These are phyloP conservation scores for Lepidurus arcticus DNA, from an alignment of 1,140 invertebrate genomes.

Conservation along the genomic window DNA sequence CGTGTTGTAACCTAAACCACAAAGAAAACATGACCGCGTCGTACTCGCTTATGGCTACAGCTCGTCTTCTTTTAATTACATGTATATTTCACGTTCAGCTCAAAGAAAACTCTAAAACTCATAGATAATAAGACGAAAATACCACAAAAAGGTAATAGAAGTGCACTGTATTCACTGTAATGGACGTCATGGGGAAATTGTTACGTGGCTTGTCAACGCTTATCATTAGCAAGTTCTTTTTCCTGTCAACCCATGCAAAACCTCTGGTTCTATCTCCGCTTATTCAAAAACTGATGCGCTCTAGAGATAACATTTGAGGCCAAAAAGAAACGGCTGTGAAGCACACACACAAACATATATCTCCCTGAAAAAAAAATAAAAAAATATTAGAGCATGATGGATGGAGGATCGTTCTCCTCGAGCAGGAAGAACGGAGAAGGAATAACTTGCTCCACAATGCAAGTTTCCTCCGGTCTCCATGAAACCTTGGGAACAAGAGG, in stretches of 20 bases:
- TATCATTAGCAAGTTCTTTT: not conserved
- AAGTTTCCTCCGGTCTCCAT: not conserved
- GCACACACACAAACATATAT: too few relatives aligned
- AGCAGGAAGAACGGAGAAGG: not conserved
- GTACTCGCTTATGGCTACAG: too few relatives aligned
- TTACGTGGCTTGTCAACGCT: constrained; percentile 1
- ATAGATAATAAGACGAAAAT: too few relatives aligned
- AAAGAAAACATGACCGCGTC: not conserved
- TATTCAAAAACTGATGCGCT: not conserved
- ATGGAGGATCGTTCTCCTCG: not conserved
- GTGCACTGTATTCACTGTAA: too few relatives aligned
- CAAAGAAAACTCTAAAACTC: too few relatives aligned
- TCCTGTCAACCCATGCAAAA: not conserved
- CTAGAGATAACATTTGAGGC: not conserved
- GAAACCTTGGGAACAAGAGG: not conserved
- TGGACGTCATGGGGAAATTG: not conserved
- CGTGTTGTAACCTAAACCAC: not conserved
- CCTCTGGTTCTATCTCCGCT: not conserved
- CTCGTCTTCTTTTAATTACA: too few relatives aligned
- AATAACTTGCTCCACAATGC: not conserved
- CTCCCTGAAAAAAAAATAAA: too few relatives aligned
- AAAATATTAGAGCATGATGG: not conserved
- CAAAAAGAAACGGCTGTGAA: not conserved
- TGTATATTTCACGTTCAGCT: too few relatives aligned
- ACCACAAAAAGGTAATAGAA: too few relatives aligned